Evolutionary conservation across 2,797 vertebrate species (phyloP), one percentile per base, ranked within the genome.

Genomic region (Lepilemur ruficaudatus): DNA sequence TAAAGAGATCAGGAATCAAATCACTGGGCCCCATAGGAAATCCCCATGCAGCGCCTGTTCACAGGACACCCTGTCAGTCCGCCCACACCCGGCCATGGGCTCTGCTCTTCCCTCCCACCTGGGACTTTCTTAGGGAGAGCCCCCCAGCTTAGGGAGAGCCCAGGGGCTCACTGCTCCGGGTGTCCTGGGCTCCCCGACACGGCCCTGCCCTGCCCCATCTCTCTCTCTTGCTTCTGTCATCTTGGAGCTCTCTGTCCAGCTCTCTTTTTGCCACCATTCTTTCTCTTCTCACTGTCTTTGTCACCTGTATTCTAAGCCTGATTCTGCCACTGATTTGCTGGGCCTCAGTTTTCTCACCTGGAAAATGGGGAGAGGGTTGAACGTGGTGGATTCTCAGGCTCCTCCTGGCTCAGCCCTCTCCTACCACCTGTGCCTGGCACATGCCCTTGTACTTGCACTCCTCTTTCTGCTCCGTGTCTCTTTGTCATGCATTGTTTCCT

Each of bases 261-360:
- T 82, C 75, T 61, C 63, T 8, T 13, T 46, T 78, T 91, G 72
- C 38, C 23, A 82, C 8, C 30, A 63, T 14, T 83, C 83, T 75
- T 86, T 86, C 32, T 41, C 61, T 23, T 79, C 46, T 73, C 11
- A 30, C 35, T 46, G 0, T 41, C n/a, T 90, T 59, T 73, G 48
- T 48, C 1, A 4, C 2, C 38, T 43, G 1, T 63, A 14, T 75
- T 65, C 41, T 69, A 61, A 90, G 78, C 18, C 73, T 57, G 52
- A 78, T 50, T 91, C 69, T 87, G 81, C 48, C 23, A 32, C 41
- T 55, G 76, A 75, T 50, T 15, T 69, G 2, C 35, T 22, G 48
- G 65, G n/a, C 35, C 46, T 93, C 72, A 3, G 30, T 78, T 73
- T 91, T 88, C 95, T 84, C 30, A 13, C 13, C 80, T 23, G 67